phyloP scores from a whole-genome alignment of 37 sponge, comb jelly and placozoan species.

The Aphrocallistes beatrix region DNA sequence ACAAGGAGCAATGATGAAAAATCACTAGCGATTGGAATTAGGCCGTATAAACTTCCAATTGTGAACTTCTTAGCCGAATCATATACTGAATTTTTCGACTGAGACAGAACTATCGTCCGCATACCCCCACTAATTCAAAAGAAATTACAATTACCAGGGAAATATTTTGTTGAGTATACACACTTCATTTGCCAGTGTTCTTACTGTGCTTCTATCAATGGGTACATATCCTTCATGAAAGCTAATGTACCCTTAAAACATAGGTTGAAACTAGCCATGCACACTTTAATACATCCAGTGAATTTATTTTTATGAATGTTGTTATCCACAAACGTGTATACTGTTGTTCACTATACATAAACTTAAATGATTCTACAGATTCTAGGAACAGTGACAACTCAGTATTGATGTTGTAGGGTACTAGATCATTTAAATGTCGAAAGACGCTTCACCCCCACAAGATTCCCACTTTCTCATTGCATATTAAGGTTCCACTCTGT shows the following conservation, averaged over 20 bases:
- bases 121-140: too few species aligned
- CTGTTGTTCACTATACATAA: neutral
- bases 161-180: too few species aligned
- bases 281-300: neutral
- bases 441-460: neutral
- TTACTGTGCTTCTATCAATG: neutral
- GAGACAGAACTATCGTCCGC: too few species aligned
- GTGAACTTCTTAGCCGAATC: too few species aligned
- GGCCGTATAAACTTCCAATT: too few species aligned
- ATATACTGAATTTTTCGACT: too few species aligned
- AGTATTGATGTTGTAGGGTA: neutral
- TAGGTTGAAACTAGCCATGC: neutral
- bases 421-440: neutral
- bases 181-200: too few species aligned
- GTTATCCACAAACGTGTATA: neutral
- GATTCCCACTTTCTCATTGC: neutral
- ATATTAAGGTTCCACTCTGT: neutral
- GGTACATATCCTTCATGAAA: neutral
- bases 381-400: conserved; percentile 7
- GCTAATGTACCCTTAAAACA: neutral
- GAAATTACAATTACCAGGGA: too few species aligned
- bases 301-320: too few species aligned
- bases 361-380: neutral
- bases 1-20: too few species aligned
- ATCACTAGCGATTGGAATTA: too few species aligned